Percentiles rank a stretch among this genome's conserved stretches.
Evolutionary conservation across 2,888 invertebrate genomes (phyloP).

Genomic region (Xestoiulus laeticollis): DNA sequence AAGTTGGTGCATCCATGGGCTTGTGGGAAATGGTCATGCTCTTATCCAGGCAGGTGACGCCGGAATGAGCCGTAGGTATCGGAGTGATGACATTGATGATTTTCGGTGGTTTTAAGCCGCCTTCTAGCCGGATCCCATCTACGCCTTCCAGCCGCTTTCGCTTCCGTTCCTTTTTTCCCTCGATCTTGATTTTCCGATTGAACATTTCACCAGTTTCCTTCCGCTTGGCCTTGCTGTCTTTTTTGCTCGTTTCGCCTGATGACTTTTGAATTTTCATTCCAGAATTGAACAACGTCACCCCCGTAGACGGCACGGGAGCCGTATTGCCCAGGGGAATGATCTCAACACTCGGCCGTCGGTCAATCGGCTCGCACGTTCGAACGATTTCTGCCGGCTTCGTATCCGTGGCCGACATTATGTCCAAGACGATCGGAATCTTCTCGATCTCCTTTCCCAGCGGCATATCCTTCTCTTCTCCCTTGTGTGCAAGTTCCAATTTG

Average conservation of each 20-base stretch:
- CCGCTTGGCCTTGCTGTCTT: constrained; percentile 57
- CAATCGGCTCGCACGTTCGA: constrained; percentile 61
- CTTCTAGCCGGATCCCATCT: constrained; percentile 55
- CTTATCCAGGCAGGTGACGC: constrained; percentile 36
- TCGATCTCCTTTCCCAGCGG: constrained; percentile 51
- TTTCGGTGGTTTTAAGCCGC: constrained; percentile 55
- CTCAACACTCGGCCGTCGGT: constrained; percentile 81
- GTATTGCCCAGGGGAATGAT: constrained; percentile 74
- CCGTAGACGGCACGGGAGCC: not conserved
- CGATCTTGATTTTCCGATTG: constrained; percentile 57
- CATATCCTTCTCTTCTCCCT: constrained; percentile 52
- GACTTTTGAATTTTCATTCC: constrained; percentile 58
- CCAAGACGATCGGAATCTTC: constrained; percentile 53
- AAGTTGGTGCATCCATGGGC: constrained; percentile 53
- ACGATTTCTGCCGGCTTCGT: constrained; percentile 47
- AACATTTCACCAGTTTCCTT: constrained; percentile 55
- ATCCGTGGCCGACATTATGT: constrained; percentile 53
- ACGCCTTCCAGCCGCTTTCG: constrained; percentile 58
- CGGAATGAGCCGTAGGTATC: constrained; percentile 40
- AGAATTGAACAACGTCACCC: constrained; percentile 54
- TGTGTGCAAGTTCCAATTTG: constrained; percentile 55
- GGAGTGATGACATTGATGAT: constrained; percentile 55
- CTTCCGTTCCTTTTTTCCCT: constrained; percentile 59
- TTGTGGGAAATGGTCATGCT: constrained; percentile 54
- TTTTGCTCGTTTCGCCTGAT: constrained; percentile 56